Evolutionary conservation across 2,797 vertebrate species (phyloP).

Genomic region (Gymnothorax javanicus): DNA sequence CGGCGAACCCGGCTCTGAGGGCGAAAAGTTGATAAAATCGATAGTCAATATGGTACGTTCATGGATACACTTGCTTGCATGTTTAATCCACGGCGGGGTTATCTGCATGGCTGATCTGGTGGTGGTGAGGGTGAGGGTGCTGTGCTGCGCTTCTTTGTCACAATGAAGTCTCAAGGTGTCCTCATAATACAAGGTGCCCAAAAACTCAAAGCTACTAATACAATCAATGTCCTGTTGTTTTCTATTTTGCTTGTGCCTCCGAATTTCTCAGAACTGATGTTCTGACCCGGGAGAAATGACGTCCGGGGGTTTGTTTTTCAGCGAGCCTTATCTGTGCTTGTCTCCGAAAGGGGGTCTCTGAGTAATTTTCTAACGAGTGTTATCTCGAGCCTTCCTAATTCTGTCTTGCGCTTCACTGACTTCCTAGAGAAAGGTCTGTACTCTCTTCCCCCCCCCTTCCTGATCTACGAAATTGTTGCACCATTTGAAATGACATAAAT

Average conservation of each 20-base stretch:
- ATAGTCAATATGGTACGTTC: slow-evolving; percentile 94
- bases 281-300: background rate
- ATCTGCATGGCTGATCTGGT: slow-evolving; percentile 43
- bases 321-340: background rate
- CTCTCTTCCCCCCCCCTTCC: background rate
- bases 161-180: slow-evolving; percentile 19
- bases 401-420: slow-evolving; percentile 30
- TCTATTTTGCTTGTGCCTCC: background rate
- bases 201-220: background rate
- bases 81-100: slow-evolving; percentile 45
- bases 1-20: slow-evolving; percentile 80
- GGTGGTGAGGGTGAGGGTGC: slow-evolving; percentile 22
- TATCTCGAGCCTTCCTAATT: slow-evolving; percentile 22
- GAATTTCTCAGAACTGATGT: background rate
- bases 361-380: slow-evolving; percentile 4
- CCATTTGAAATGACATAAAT: background rate
- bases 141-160: slow-evolving; percentile 26
- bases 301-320: background rate
- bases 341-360: background rate
- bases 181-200: slow-evolving; percentile 27
- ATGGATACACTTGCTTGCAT: slow-evolving; percentile 62
- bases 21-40: slow-evolving; percentile 95
- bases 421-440: slow-evolving; percentile 24
- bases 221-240: background rate
- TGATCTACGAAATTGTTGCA: background rate